Base-by-base conservation (phyloP, 1,140 invertebrate genomes). In the Chironomus striatipennis region DNA sequence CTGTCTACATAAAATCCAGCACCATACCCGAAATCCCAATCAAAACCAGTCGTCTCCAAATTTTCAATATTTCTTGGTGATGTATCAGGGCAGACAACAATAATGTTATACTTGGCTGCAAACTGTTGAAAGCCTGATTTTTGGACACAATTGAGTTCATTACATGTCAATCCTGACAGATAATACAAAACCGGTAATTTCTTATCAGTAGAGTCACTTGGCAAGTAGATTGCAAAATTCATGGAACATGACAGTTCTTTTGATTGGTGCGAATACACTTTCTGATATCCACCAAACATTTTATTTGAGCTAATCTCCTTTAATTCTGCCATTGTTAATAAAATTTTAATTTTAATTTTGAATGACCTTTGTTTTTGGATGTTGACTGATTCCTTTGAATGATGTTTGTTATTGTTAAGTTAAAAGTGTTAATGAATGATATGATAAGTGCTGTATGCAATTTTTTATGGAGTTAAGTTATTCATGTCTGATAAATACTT, bases 1-100 rank as follows among this genome's bases (percentile, higher is more conserved):
- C 97, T 96, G 86, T 99, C 92, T 0, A 99, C 85, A 84, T 99
- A 99, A 83, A 98, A 99, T 2, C 97, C 95, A 77, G 98, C 97
- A 20, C 94, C 94, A 34, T 90, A 90, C 34, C 98, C 98, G 86
- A 99, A 97, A 84, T 98, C 96, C 87, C 91, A 98, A 5, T 9
- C 5, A 9, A 70, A 20, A 0, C 10, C 18, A 21, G 86, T 85
- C 73, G 96, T 95, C 79, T 93, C 90, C 83, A 98, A 94, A 2
- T 95, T 96, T 75, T 91, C 89, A 76, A 99, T 90, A 9, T 92
- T 94, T 78, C 96, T 87, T 7, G 98, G 98, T 80, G 96, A 98
- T 0, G 98, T 99, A 80, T 99, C 98, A 7, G 97, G 96, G 77
- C 90, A 90, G 2, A 99, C 80, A 24, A 96, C 85, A 75, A 92